A percentile compares a stretch with the other conserved stretches of the same genome.
Evolutionary conservation across 2,888 invertebrate genomes (phyloP).

Genomic region (Sesia apiformis): DNA sequence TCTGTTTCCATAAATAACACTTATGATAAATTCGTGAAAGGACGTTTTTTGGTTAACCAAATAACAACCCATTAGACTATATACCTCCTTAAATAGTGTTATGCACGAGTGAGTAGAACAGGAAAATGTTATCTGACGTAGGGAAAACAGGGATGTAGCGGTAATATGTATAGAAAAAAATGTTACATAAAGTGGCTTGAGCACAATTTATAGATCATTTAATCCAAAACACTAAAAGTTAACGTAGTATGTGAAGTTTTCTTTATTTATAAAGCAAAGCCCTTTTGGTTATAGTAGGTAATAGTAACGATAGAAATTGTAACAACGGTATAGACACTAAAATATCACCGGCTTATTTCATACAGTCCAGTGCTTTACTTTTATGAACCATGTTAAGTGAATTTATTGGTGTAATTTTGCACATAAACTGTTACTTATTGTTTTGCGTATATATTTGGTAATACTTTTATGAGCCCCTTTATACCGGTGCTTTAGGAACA

Average conservation of each 20-base stretch:
- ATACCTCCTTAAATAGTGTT: slow-evolving; percentile 1
- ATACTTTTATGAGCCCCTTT: slow-evolving; percentile 36
- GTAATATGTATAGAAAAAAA: slow-evolving; percentile 23
- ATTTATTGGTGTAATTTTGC: slow-evolving; percentile 42
- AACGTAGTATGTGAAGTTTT: slow-evolving; percentile 11
- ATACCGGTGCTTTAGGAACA: slow-evolving; percentile 23
- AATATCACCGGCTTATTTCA: slow-evolving; percentile 20
- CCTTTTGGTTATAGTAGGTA: background rate
- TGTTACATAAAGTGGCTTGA: slow-evolving; percentile 22
- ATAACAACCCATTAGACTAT: slow-evolving; percentile 5
- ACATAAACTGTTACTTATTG: slow-evolving; percentile 27
- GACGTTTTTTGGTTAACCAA: background rate
- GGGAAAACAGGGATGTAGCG: slow-evolving; percentile 19
- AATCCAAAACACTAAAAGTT: slow-evolving; percentile 28
- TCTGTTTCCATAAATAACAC: too few species aligned
- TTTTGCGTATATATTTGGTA: slow-evolving; percentile 17
- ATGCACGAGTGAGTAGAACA: background rate
- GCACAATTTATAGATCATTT: slow-evolving; percentile 23
- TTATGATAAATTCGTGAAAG: too few species aligned
- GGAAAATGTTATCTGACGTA: slow-evolving; percentile 5
- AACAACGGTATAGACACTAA: background rate
- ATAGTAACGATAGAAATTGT: background rate
- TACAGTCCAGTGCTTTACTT: slow-evolving; percentile 27
- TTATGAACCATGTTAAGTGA: slow-evolving; percentile 35
- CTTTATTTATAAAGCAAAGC: background rate